Conservation (phyloP, 2,797 vertebrate genomes). For the Periparus ater region DNA sequence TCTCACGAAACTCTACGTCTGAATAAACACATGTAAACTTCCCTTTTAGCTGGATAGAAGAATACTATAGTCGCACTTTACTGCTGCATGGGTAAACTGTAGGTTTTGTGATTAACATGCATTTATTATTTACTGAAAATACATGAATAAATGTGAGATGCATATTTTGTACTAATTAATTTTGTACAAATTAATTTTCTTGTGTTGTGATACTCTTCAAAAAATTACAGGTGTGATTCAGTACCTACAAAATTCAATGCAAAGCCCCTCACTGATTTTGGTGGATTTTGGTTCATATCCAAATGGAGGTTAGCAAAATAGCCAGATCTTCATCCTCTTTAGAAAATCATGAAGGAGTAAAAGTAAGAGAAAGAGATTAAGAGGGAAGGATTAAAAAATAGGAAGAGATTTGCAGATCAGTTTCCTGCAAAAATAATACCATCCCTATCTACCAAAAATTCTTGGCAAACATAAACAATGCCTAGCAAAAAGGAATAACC, state of each 20-base stretch:
- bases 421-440: neutral
- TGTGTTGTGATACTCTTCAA: neutral
- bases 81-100: neutral
- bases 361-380: neutral
- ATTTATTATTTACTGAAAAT: neutral
- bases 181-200: neutral
- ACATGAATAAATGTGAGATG: neutral
- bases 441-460: neutral
- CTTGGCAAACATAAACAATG: neutral
- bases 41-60: neutral
- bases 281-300: neutral
- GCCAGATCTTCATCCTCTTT: neutral
- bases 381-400: fast-evolving
- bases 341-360: neutral
- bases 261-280: neutral
- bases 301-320: neutral
- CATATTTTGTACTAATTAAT: neutral
- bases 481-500: neutral
- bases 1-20: neutral
- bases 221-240: neutral
- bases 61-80: neutral
- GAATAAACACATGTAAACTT: neutral
- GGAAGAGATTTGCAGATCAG: neutral
- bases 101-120: neutral
- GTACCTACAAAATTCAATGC: neutral